Base-by-base conservation (phyloP, 1,140 invertebrate species). In the Batillaria attramentaria region DNA sequence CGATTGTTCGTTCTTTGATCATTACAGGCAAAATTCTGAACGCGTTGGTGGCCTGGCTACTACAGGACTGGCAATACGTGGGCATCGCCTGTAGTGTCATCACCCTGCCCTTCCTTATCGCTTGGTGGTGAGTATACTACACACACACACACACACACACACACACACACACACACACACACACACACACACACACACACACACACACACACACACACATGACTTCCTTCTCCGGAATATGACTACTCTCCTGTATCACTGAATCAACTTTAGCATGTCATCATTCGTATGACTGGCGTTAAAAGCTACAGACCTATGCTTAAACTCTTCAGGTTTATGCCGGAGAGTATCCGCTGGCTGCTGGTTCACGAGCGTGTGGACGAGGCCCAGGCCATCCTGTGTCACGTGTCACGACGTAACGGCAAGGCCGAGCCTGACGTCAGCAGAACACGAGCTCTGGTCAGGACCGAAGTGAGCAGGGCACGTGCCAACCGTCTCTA, bases 41-140 rank as follows among this genome's bases (percentile, higher is more conserved):
- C 39, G 41, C 68, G 28, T 42, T 70, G 68, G 68, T 42, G 31
- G 68, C 41, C 2, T 70, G 68, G 68, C 41, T 70, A 42, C 20
- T 70, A 46, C 68, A 70, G 6, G 68, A 70, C 68, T 70, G 68
- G 68, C 68, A 70, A 31, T 70, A 70, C 28, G 41, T 70, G 41
- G 68, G 68, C n/a, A 46, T 70, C n/a, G n/a, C n/a, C n/a, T n/a
- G n/a, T n/a, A n/a, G n/a, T n/a, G n/a, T 42, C n/a, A 46, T 70
- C 2, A 42, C 37, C 20, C 2, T 70, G 20, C 41, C 68, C 0
- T 70, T 70, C 68, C 6, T 70, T n/a, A 6, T 46, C 41, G 68
- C 41, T 28, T 70, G 68, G 68, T 70, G 68, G 68, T 70, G 33
- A 46, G 41, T n/a, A 46, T 3, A n/a, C n/a, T n/a, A n/a, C n/a